Evolutionary conservation across 2,888 invertebrate genomes (phyloP), one percentile per base, ranked within the genome.

Genomic region (Steinernema hermaphroditum): DNA sequence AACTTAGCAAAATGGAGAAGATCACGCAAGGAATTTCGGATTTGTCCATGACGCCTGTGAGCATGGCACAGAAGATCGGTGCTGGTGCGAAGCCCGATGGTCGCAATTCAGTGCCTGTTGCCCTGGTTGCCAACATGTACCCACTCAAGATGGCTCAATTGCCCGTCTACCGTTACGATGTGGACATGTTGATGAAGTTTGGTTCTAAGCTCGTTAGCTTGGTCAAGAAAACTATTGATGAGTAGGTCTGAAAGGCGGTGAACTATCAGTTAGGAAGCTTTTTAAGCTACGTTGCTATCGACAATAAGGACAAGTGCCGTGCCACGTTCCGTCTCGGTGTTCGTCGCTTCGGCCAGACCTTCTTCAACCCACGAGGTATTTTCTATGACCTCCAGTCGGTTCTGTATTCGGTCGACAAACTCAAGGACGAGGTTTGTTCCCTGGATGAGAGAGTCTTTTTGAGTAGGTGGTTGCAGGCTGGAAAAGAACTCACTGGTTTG

Each of bases 231-330:
- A 46, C 46, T 2, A 46, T 46, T 46, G 46, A 46, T 19, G 46
- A 46, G 46, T 46, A 46, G 16, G 46, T 70, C n/a, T 29, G 19
- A 4, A 9, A 27, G 49, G 14, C 37, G 49, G 24, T 70, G 27
- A 41, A 14, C 37, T 14, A 16, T n/a, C 6, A 19, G 29, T 24
- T 4, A 49, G 70, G 14, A 32, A 77, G 77, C 69, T 37, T 68
- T 12, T n/a, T n/a, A n/a, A n/a, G n/a, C n/a, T n/a, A n/a, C n/a
- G 77, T 77, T 4, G 70, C 72, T 27, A 70, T 73, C 16, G 77
- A 77, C 54, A 62, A 75, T 29, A 74, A 69, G 19, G 57, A 62
- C 37, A 74, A 72, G 19, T 77, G 77, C 43, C 77, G 77, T n/a
- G 34, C 49, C 22, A 74, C 54, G 19, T 78, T 74, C 32, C 70